Conservation (phyloP, 1,140 invertebrate genomes). For the Tetramorium parvispinum region DNA sequence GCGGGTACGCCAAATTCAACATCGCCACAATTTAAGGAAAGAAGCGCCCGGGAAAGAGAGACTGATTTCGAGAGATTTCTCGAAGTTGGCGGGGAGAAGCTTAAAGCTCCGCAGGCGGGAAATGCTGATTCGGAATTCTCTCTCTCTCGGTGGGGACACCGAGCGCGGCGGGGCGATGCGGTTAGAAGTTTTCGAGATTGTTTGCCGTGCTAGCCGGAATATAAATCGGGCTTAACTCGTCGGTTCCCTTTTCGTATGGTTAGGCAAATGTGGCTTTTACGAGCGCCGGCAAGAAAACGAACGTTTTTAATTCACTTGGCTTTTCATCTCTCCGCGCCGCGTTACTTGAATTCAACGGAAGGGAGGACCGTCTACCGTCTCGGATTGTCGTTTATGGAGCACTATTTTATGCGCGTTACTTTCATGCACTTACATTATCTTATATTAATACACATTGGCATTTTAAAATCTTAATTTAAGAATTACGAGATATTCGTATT, state of each 20-base stretch:
- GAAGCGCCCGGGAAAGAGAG: constrained; percentile 27
- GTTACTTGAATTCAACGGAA: neutral
- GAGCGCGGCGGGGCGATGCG: constrained; percentile 28
- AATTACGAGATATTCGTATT: neutral
- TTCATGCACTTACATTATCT: constrained; percentile 1
- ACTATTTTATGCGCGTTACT: neutral
- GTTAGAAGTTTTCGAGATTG: constrained; percentile 63
- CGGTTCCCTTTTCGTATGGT: constrained; percentile 58
- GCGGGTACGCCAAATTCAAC: constrained; percentile 37
- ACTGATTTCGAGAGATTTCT: constrained; percentile 58
- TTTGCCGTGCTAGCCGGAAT: constrained; percentile 59
- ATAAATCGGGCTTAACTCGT: constrained; percentile 63
- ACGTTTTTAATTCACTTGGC: constrained; percentile 54
- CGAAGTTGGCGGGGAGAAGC: constrained; percentile 45
- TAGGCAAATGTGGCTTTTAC: constrained; percentile 61
- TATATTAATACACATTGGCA: neutral
- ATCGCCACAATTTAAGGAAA: constrained; percentile 47
- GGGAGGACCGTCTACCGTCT: neutral
- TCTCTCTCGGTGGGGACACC: constrained; percentile 43
- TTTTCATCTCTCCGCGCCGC: neutral
- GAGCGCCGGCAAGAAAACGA: constrained; percentile 33
- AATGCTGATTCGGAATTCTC: constrained; percentile 63
- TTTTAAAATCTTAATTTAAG: neutral
- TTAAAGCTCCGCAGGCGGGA: constrained; percentile 58
- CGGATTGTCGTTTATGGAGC: neutral